Evolutionary conservation across 2,888 invertebrate species (phyloP), one percentile per base, ranked within the genome.

Genomic region (Drosophila rellima): DNA sequence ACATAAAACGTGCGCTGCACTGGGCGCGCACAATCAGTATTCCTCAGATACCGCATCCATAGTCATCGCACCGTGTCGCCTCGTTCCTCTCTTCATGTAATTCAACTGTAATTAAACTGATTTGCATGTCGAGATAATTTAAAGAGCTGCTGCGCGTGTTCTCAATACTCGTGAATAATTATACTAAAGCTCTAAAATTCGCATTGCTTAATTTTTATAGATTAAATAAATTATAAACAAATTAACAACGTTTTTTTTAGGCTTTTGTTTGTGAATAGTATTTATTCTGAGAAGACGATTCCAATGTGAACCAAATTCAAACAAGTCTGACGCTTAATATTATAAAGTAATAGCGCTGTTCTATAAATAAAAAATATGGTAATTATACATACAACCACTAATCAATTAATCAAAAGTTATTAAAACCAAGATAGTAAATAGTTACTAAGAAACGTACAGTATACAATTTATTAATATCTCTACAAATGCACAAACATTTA

Each of bases 1-100:
- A 37, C 74, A 80, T 78, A 81, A 81, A 82, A 73, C 69, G 82
- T 83, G 79, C 57, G 63, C 70, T 40, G 66, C 66, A 48, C 51
- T 42, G 55, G 63, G 66, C 68, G 62, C 54, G 26, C 62, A 66
- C 70, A 74, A 70, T 74, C 71, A 76, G 74, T 78, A 44, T 57
- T 69, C 67, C 70, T 63, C 70, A 48, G 72, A 39, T 48, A 62
- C 61, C 44, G 54, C 47, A 54, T 33, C 45, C 56, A 61, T 52
- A 39, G 51, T 52, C 55, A 37, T 44, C 50, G 60, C 31, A 31
- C 42, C n/a, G 54, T 48, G 51, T 45, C 39, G 40, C 52, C 44
- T 33, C 3, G 2, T 15, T 23, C 23, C 35, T 10, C 15, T 50
- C 13, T 5, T 11, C 26, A 31, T 23, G n/a, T n/a, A 62, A 63